These are phyloP conservation scores for Amiota communis DNA, from an alignment of 2,888 invertebrate species.

Conservation along the genomic window DNA sequence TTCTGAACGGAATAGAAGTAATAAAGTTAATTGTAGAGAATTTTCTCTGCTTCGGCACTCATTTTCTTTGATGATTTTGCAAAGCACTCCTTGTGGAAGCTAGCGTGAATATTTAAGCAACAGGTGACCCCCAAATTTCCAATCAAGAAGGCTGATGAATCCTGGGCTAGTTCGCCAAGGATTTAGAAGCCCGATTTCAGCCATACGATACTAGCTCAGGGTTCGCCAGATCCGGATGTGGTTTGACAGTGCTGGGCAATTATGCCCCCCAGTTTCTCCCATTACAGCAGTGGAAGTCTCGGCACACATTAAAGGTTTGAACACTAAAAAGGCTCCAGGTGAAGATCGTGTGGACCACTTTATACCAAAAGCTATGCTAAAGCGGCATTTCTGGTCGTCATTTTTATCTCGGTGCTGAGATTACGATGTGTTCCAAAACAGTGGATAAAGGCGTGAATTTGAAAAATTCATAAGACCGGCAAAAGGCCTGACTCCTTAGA, in stretches of 20 bases:
- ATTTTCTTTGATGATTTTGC: no score
- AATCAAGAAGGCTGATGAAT: background rate
- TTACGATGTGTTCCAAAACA: background rate
- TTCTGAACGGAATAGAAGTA: no score
- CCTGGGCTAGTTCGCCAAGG: conserved; percentile 5
- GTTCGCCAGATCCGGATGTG: background rate
- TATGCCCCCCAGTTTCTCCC: conserved; percentile 4
- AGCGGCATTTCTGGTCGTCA: background rate
- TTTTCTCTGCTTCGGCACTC: no score
- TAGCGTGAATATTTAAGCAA: background rate
- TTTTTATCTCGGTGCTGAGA: conserved; percentile 12
- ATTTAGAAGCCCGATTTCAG: background rate
- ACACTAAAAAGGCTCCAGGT: no score
- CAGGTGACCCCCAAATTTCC: conserved; percentile 2
- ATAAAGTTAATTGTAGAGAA: no score
- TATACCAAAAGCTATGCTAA: background rate
- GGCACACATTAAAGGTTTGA: no score
- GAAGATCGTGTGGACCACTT: background rate
- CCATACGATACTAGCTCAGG: background rate
- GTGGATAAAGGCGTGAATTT: no score
- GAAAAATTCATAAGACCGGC: no score
- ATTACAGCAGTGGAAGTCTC: conserved; percentile 1
- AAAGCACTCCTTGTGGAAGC: conserved; percentile 9
- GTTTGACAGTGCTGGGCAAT: background rate
- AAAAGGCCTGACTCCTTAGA: no score